Conservation (phyloP, 2,797 vertebrate species). For the Sebastes diaconus region DNA sequence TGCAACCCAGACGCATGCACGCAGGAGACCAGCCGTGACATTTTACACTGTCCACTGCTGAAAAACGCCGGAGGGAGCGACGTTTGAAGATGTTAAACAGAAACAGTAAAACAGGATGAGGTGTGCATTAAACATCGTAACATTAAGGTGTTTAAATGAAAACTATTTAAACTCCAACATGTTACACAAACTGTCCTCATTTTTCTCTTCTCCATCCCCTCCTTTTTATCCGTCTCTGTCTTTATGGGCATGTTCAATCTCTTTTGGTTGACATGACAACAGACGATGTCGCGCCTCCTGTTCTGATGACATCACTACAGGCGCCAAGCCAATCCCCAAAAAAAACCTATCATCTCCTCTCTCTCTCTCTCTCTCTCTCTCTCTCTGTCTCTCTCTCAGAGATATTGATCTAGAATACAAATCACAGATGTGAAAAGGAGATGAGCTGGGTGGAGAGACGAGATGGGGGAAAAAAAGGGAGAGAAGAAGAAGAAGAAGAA, state of each 20-base stretch:
- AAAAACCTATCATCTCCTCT: constrained; percentile 48
- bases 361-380: neutral
- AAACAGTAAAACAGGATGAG: neutral
- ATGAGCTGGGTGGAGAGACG: constrained; percentile 22
- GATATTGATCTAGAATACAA: constrained; percentile 73
- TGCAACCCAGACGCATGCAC: constrained; percentile 33
- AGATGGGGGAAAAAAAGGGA: neutral
- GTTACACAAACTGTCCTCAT: neutral
- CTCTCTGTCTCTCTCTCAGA: constrained; percentile 31
- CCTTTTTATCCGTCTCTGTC: constrained; percentile 9
- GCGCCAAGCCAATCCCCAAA: constrained; percentile 59
- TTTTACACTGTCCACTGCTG: constrained; percentile 32
- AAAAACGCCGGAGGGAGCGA: neutral
- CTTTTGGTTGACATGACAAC: constrained; percentile 80
- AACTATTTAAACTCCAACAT: constrained; percentile 15
- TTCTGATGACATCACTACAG: constrained; percentile 76
- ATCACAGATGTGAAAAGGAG: constrained; percentile 54
- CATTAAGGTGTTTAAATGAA: neutral
- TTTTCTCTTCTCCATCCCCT: constrained; percentile 9
- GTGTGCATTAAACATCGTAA: neutral
- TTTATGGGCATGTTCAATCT: constrained; percentile 49
- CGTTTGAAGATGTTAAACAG: neutral
- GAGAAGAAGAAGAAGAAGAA: neutral
- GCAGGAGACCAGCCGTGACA: constrained; percentile 35
- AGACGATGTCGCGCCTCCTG: constrained; percentile 70